Evolutionary conservation across 2,113 vertebrate genomes (phyloP), one percentile per base, ranked within the genome.

Genomic region (Ramphastos sulfuratus): DNA sequence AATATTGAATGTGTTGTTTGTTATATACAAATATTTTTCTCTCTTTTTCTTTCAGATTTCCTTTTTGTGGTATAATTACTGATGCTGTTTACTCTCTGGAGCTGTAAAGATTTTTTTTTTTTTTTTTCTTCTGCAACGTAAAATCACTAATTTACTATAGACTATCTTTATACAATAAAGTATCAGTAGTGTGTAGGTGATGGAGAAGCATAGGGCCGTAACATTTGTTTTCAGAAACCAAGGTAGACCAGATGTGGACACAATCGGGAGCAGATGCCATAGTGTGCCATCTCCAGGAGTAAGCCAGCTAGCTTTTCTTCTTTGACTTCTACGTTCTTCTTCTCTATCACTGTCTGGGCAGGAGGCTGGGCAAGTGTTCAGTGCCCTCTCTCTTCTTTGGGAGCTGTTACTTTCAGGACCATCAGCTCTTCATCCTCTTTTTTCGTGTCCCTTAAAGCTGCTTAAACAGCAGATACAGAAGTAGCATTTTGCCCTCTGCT

Each of bases 321-420:
- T 13, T 20, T 28, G 56, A 23, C 28, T 54, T 37, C 39, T 19
- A 2, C 5, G 9, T 12, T 35, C 31, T 48, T 4, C 35, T 42
- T 7, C 18, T 27, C 52, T 64, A 14, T 55, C 67, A 3, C 27
- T 46, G 52, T 9, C 71, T 0, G 1, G 63, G 48, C 74, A 3
- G 80, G 70, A 63, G 31, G 75, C 37, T 1, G 48, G 87, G 87
- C 16, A 0, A 0, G 52, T 4, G 66, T 31, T 33, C 67, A 21
- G 77, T 13, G 55, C 73, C 84, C 65, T 31, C 59, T 70, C 72
- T 42, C 15, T 74, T 60, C 78, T 77, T 3, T 16, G 79, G 96
- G 95, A 96, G 95, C 95, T 96, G 94, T 96, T 94, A 65, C 91
- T 93, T 96, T 96, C 95, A 96, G 95, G 80, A 96, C 95, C 96